phyloP scores from a whole-genome alignment of 2,113 vertebrate species.

The Oncorhynchus kisutch region DNA sequence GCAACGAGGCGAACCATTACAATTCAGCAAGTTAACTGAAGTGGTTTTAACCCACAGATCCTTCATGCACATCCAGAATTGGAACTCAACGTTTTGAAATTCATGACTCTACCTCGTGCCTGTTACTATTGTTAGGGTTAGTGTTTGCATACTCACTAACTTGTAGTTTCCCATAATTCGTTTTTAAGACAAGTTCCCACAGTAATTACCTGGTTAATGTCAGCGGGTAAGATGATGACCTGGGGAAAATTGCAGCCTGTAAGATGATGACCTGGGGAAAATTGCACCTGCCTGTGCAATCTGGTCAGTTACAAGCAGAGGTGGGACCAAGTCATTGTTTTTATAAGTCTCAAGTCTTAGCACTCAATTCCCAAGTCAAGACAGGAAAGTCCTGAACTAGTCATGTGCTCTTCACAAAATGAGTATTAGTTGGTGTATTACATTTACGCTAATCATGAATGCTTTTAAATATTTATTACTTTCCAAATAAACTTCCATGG shows the following conservation, averaged over 20 bases:
- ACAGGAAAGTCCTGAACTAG: too few relatives aligned
- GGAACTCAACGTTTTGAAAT: neutral
- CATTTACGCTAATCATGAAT: too few relatives aligned
- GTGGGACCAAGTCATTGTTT: too few relatives aligned
- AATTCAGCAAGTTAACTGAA: neutral
- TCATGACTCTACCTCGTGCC: neutral
- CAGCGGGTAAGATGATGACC: conserved; percentile 63
- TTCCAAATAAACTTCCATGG: too few relatives aligned
- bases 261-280: conserved; percentile 63
- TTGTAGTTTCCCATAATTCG: conserved; percentile 54
- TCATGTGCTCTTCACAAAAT: too few relatives aligned
- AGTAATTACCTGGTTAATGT: conserved; percentile 70
- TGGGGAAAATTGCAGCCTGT: conserved; percentile 58
- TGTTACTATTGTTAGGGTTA: conserved; percentile 46
- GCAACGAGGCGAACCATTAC: too few relatives aligned
- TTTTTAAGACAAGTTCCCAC: conserved; percentile 75
- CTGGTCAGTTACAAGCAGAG: conserved; percentile 40
- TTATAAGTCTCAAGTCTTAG: too few relatives aligned
- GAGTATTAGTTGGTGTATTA: too few relatives aligned
- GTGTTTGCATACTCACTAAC: conserved; percentile 45
- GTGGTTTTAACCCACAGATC: too few relatives aligned
- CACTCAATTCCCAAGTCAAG: too few relatives aligned
- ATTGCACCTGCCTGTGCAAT: conserved; percentile 55
- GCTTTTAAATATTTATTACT: too few relatives aligned
- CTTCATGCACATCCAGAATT: neutral